Percentiles rank a stretch among this genome's conserved stretches.
phyloP scores from a whole-genome alignment of 2,113 vertebrate genomes.

The Oostethus manadensis region DNA sequence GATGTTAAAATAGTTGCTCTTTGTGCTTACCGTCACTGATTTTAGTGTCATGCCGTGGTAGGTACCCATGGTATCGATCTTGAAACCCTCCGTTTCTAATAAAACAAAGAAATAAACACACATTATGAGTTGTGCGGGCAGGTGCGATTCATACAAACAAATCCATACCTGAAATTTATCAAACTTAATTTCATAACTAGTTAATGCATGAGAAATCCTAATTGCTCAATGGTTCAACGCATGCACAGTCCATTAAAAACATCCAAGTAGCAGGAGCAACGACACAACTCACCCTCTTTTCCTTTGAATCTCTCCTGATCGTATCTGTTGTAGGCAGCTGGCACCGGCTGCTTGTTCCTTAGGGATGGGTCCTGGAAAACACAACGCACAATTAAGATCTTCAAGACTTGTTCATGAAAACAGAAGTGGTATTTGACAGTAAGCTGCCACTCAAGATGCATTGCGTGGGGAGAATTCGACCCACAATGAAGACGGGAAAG shows the following conservation, averaged over 20 bases:
- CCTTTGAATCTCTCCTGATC: constrained; percentile 98
- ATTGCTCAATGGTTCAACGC: neutral
- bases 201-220: too few relatives aligned
- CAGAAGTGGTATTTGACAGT: neutral
- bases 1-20: neutral
- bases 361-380: constrained; percentile 82
- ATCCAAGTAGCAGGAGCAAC: neutral
- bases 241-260: neutral
- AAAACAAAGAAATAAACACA: constrained; percentile 8
- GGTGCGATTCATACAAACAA: too few relatives aligned
- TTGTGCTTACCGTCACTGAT: constrained; percentile 90
- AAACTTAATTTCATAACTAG: too few relatives aligned
- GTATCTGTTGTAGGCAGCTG: constrained; percentile 95
- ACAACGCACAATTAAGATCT: neutral
- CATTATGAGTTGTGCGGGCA: neutral
- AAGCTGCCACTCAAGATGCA: too few relatives aligned
- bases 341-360: constrained; percentile 90
- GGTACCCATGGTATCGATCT: constrained; percentile 98
- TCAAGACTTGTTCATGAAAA: neutral
- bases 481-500: too few relatives aligned
- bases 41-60: constrained; percentile 99
- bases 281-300: constrained; percentile 85
- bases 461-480: too few relatives aligned
- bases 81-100: constrained; percentile 96
- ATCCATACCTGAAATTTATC: too few relatives aligned